These are phyloP conservation scores for Danaus plexippus DNA, from an alignment of 1,140 invertebrate genomes.

Conservation along the genomic window DNA sequence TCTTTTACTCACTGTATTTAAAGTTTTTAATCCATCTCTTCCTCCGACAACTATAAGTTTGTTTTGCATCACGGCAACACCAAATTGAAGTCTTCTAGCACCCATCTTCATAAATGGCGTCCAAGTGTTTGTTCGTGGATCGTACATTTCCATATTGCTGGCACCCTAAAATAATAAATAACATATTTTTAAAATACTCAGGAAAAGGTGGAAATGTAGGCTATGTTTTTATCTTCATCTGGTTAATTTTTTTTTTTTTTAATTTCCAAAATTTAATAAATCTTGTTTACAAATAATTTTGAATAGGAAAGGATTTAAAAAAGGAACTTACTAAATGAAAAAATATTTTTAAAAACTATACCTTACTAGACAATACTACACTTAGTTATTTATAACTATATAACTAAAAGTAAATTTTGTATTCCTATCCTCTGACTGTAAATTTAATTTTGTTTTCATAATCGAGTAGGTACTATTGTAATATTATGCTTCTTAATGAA, in stretches of 20 bases:
- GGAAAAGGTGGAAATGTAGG: too few relatives aligned
- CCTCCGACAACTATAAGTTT: slow-evolving; percentile 88
- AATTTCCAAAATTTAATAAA: not conserved
- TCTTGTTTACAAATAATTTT: not conserved
- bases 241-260: not conserved
- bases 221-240: too few relatives aligned
- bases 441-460: too few relatives aligned
- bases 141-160: slow-evolving; percentile 91
- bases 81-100: slow-evolving; percentile 88
- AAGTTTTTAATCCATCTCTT: slow-evolving; percentile 93
- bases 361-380: too few relatives aligned
- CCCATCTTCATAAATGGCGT: slow-evolving; percentile 84
- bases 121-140: slow-evolving; percentile 89
- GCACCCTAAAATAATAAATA: slow-evolving; percentile 73
- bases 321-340: too few relatives aligned
- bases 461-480: too few relatives aligned
- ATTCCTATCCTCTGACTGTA: too few relatives aligned
- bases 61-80: slow-evolving; percentile 88
- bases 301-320: too few relatives aligned
- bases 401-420: too few relatives aligned
- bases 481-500: too few relatives aligned
- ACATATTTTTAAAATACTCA: not conserved
- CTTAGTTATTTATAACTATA: too few relatives aligned
- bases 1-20: slow-evolving; percentile 77
- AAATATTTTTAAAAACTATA: too few relatives aligned